Evolutionary conservation across 1,140 invertebrate genomes (phyloP).

Genomic region (Physella acuta): DNA sequence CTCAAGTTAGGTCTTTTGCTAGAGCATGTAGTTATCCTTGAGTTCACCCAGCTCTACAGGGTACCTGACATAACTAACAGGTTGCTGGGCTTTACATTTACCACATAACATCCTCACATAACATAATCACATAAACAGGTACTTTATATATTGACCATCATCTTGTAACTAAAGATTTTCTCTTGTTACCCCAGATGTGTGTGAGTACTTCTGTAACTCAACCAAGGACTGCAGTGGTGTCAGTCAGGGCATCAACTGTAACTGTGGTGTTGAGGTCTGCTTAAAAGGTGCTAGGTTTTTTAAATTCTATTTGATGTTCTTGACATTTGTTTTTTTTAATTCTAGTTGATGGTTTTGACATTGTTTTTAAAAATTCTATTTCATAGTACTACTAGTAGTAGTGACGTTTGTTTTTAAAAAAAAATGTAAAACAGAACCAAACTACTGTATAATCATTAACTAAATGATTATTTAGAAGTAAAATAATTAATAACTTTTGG

Average conservation of each 20-base stretch:
- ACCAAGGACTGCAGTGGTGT: neutral
- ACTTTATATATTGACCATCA: neutral
- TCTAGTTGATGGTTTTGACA: neutral
- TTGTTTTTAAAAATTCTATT: neutral
- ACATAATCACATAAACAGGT: neutral
- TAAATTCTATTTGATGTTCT: neutral
- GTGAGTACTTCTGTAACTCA: neutral
- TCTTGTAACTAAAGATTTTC: neutral
- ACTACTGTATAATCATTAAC: neutral
- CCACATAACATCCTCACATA: too few relatives aligned
- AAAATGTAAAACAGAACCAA: neutral
- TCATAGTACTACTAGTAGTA: too few relatives aligned
- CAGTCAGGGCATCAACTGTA: neutral
- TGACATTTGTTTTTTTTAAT: neutral
- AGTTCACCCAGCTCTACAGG: too few relatives aligned
- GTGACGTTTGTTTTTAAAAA: neutral
- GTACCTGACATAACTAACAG: too few relatives aligned
- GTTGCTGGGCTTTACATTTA: too few relatives aligned
- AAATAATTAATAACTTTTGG: neutral
- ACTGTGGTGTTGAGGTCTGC: neutral
- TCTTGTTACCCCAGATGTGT: neutral
- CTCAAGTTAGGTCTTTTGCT: too few relatives aligned
- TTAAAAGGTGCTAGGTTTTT: neutral
- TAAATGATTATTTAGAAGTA: neutral
- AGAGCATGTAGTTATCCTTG: too few relatives aligned